These are phyloP conservation scores for Diacarnus erythraeanus DNA, from an alignment of 37 sponge, comb jelly and placozoan species.

Conservation along the genomic window DNA sequence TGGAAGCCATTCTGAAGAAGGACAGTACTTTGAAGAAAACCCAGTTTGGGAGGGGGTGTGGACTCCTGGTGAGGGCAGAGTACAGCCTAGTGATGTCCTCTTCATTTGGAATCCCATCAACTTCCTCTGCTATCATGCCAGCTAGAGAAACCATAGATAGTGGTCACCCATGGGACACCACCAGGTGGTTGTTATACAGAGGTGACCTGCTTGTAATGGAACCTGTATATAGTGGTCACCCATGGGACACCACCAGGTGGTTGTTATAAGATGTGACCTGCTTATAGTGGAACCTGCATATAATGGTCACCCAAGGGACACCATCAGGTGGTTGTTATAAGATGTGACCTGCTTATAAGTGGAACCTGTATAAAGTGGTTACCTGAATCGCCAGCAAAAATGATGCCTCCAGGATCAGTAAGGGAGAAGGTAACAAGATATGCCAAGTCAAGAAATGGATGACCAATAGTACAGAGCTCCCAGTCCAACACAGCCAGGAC, in stretches of 20 bases:
- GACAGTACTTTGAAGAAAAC: conserved; percentile 72
- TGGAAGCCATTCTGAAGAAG: conserved; percentile 77
- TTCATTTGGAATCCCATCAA: conserved; percentile 7
- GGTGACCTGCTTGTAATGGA: no score
- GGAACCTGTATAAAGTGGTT: background rate
- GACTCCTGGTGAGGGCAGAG: conserved; percentile 23
- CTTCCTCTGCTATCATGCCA: background rate
- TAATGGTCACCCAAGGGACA: no score
- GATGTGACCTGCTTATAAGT: no score
- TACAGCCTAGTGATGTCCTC: conserved; percentile 51
- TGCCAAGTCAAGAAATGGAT: conserved; percentile 73
- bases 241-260: no score
- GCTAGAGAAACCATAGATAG: background rate
- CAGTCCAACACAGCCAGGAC: conserved; percentile 89
- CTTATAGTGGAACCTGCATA: no score
- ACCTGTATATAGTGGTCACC: background rate
- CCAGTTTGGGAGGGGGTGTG: conserved; percentile 65
- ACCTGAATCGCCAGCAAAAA: background rate
- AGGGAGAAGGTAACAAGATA: conserved; percentile 37
- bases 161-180: no score
- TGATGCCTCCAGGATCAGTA: conserved; percentile 2
- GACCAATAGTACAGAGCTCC: conserved; percentile 82
- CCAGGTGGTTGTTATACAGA: no score
- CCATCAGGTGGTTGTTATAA: no score
- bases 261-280: no score